Conservation (phyloP, 2,113 vertebrate species). For the Cryptoleucopteryx plumbea region DNA sequence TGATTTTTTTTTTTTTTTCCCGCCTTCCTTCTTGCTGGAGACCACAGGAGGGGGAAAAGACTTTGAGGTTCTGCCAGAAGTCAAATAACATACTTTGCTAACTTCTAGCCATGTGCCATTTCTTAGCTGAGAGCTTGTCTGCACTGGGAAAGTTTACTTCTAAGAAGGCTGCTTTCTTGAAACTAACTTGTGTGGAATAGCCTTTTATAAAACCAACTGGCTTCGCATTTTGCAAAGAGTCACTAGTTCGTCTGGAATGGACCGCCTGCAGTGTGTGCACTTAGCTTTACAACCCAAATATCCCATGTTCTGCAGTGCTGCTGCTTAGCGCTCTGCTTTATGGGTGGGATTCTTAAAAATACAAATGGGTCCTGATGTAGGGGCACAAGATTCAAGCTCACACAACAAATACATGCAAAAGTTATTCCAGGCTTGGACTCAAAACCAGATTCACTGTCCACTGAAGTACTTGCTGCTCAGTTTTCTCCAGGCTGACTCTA, state of each 20-base stretch:
- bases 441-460: not conserved
- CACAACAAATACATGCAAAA: not conserved
- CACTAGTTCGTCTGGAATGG: rapidly evolving
- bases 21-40: not conserved
- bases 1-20: not conserved
- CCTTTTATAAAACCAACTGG: not conserved
- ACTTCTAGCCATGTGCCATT: not conserved
- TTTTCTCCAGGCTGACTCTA: not conserved
- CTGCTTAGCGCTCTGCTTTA: not conserved
- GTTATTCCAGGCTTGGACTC: not conserved
- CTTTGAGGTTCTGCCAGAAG: slow-evolving; percentile 30
- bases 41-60: not conserved
- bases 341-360: not conserved
- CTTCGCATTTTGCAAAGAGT: not conserved
- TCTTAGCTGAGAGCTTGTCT: not conserved
- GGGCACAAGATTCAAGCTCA: not conserved
- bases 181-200: not conserved
- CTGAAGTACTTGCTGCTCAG: not conserved
- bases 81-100: not conserved
- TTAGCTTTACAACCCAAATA: not conserved
- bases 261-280: rapidly evolving
- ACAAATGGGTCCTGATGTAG: not conserved
- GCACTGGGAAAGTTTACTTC: not conserved
- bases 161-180: not conserved
- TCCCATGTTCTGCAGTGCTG: not conserved